These are phyloP conservation scores for Xylocampa areola DNA, from an alignment of 2,888 invertebrate genomes.

Conservation along the genomic window DNA sequence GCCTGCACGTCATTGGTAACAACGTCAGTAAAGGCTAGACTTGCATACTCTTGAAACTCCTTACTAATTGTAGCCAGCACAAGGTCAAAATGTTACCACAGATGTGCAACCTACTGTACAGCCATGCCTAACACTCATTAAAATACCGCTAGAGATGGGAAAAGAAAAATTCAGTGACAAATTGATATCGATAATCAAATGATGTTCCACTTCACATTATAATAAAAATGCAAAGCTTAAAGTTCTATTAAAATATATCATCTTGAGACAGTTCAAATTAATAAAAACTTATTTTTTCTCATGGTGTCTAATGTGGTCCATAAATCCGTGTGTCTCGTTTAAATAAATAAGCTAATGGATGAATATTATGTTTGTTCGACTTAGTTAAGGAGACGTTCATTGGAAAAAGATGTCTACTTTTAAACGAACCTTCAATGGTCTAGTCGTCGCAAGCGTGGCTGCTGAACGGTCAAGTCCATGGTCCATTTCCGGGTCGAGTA, in stretches of 20 bases:
- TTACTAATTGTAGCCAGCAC: too few species aligned
- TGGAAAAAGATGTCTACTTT: background rate
- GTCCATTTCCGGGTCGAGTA: too few species aligned
- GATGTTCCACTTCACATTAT: conserved; percentile 21
- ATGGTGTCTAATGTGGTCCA: conserved; percentile 50
- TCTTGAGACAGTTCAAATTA: conserved; percentile 49
- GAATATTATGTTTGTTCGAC: conserved; percentile 37
- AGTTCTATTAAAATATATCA: conserved; percentile 43
- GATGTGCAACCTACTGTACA: too few species aligned
- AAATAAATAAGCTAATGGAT: conserved; percentile 56
- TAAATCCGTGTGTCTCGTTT: conserved; percentile 51
- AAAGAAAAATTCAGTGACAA: conserved; percentile 18
- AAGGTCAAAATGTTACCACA: too few species aligned
- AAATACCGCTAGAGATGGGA: conserved; percentile 9
- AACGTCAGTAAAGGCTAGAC: too few species aligned
- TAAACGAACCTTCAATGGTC: too few species aligned
- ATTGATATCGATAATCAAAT: conserved; percentile 44
- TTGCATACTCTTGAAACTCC: too few species aligned
- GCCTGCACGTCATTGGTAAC: too few species aligned
- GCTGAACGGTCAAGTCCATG: too few species aligned
- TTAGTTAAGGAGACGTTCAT: conserved; percentile 36
- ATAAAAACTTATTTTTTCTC: conserved; percentile 45
- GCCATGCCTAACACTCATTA: too few species aligned
- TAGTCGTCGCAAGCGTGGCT: too few species aligned
- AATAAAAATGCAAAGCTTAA: conserved; percentile 36